These are phyloP conservation scores for Martes martes DNA, from an alignment of 2,113 vertebrate genomes.

Conservation along the genomic window DNA sequence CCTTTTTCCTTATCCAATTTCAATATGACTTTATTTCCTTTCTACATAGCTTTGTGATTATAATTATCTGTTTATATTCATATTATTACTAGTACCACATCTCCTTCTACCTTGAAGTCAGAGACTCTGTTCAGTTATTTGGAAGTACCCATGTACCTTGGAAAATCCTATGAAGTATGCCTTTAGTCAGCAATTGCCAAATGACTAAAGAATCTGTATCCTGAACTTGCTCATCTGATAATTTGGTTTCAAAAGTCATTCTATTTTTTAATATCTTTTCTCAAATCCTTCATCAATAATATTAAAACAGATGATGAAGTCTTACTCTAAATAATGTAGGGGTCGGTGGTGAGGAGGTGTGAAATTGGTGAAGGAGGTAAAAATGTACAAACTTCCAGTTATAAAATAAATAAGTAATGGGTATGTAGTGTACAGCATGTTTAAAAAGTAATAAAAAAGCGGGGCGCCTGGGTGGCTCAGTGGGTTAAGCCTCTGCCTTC, in stretches of 20 bases:
- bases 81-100: neutral
- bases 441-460: neutral
- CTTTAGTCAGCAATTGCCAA: neutral
- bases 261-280: neutral
- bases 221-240: neutral
- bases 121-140: neutral
- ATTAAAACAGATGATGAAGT: neutral
- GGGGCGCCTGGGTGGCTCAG: too few relatives aligned
- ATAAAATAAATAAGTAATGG: neutral
- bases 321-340: neutral
- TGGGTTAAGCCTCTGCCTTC: too few relatives aligned
- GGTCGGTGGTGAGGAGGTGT: neutral
- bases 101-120: neutral
- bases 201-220: neutral
- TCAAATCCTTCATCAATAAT: neutral
- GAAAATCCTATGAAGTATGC: neutral
- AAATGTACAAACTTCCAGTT: neutral
- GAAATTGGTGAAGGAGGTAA: neutral
- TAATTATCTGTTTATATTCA: neutral
- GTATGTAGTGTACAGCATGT: neutral
- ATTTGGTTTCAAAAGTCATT: constrained; percentile 14
- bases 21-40: neutral
- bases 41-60: neutral
- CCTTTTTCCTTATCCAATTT: neutral
- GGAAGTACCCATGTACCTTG: neutral